phyloP scores from a whole-genome alignment of 2,113 vertebrate genomes.

The Psittacara wagleri region DNA sequence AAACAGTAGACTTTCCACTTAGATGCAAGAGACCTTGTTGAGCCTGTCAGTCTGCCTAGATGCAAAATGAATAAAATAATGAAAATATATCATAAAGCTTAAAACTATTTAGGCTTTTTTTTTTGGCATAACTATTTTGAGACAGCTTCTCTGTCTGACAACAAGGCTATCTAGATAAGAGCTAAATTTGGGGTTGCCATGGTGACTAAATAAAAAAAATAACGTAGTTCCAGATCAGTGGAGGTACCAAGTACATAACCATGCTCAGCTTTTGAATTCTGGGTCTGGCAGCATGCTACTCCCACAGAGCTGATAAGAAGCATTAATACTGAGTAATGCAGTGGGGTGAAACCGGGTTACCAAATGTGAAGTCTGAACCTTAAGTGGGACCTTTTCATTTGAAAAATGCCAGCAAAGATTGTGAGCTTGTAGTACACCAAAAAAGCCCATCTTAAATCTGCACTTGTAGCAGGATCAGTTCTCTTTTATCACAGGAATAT shows the following conservation, averaged over 20 bases:
- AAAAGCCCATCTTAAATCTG: background rate
- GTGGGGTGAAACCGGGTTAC: background rate
- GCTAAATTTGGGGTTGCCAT: conserved; percentile 46
- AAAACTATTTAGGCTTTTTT: background rate
- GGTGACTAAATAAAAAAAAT: conserved; percentile 12
- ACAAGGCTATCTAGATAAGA: conserved; percentile 30
- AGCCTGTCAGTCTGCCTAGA: background rate
- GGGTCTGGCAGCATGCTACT: background rate
- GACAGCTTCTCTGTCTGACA: conserved; percentile 45
- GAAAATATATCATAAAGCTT: background rate
- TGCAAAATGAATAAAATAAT: background rate
- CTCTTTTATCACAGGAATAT: background rate
- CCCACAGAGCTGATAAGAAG: background rate
- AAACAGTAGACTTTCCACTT: background rate
- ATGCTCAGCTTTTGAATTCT: conserved; percentile 12
- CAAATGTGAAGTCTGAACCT: background rate
- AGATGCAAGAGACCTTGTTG: background rate
- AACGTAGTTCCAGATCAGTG: background rate
- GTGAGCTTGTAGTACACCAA: background rate
- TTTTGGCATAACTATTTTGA: conserved; percentile 35
- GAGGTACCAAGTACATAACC: background rate
- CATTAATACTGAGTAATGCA: background rate
- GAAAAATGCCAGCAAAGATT: background rate
- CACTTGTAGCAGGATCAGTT: background rate
- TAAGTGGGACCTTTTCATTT: background rate